Percentiles rank a stretch among this genome's conserved stretches.
phyloP scores from a whole-genome alignment of 2,888 invertebrate genomes.

The Periphyllus acericola region DNA sequence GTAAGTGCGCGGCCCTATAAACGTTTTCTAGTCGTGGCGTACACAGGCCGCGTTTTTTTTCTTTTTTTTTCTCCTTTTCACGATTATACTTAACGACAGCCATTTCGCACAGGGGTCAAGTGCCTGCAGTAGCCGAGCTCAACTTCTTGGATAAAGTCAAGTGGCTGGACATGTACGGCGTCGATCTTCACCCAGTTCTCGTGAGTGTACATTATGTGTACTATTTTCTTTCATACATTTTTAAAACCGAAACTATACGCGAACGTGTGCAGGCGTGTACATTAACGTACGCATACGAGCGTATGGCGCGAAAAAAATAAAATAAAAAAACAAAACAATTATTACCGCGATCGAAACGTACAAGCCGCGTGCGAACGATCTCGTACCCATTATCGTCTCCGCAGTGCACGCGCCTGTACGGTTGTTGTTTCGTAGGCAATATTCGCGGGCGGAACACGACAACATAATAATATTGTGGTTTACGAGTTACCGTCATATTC shows the following conservation, averaged over 20 bases:
- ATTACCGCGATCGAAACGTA: background rate
- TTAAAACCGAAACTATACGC: too few species aligned
- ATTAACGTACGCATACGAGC: too few species aligned
- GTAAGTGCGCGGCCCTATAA: conserved; percentile 70
- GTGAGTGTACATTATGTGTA: conserved; percentile 72
- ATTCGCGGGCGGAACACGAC: too few species aligned
- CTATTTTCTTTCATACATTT: background rate
- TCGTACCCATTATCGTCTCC: too few species aligned
- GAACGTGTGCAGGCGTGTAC: too few species aligned
- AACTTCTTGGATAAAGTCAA: conserved; percentile 97
- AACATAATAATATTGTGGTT: too few species aligned
- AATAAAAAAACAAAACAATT: background rate
- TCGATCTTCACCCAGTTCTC: conserved; percentile 95
- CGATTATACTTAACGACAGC: conserved; percentile 50
- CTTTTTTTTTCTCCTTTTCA: conserved; percentile 3
- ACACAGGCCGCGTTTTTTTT: conserved; percentile 13
- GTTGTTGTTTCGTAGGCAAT: too few species aligned
- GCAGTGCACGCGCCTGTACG: too few species aligned
- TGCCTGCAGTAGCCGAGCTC: conserved; percentile 91
- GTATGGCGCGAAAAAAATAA: background rate
- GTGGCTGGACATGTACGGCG: conserved; percentile 99
- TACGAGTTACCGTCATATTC: too few species aligned
- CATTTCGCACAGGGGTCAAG: conserved; percentile 79
- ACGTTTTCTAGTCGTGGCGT: background rate
- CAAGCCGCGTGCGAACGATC: background rate